Percentiles rank a stretch among this genome's conserved stretches.
phyloP scores from a whole-genome alignment of 2,888 invertebrate genomes.

The Polietes domitor region DNA sequence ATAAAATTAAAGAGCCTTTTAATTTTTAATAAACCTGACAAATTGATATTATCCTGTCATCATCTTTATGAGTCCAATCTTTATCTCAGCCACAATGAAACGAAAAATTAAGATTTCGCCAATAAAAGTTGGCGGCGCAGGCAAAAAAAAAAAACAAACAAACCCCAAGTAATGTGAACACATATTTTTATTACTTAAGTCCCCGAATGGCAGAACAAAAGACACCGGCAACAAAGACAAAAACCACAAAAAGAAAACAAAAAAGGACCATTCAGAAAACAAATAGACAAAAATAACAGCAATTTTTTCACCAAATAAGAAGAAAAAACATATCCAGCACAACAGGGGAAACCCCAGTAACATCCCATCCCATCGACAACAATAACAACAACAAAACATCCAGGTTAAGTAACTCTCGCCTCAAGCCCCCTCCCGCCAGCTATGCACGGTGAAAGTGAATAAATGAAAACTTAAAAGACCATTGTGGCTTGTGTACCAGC shows the following conservation, averaged over 20 bases:
- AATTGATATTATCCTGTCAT: constrained; percentile 55
- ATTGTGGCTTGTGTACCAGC: constrained; percentile 34
- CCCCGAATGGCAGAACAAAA: constrained; percentile 52
- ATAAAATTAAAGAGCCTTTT: background rate
- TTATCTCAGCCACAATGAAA: background rate
- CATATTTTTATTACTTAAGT: constrained; percentile 64
- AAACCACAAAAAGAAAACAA: constrained; percentile 42
- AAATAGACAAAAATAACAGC: constrained; percentile 64
- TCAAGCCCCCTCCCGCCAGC: too few species aligned
- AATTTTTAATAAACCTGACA: background rate
- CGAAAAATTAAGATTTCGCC: constrained; percentile 18
- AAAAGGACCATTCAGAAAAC: constrained; percentile 48
- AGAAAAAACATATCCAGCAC: constrained; percentile 32
- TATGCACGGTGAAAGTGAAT: constrained; percentile 39
- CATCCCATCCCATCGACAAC: background rate
- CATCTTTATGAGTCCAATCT: constrained; percentile 37
- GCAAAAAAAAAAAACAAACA: constrained; percentile 39
- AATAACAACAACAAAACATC: constrained; percentile 20
- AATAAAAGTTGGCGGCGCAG: background rate
- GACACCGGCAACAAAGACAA: constrained; percentile 38
- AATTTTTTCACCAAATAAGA: constrained; percentile 52
- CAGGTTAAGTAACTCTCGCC: constrained; percentile 12
- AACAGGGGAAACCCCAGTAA: constrained; percentile 27
- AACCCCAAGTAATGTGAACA: constrained; percentile 34
- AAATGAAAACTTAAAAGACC: constrained; percentile 65